Conservation (phyloP, 2,113 vertebrate species). For the Microtus montanus region DNA sequence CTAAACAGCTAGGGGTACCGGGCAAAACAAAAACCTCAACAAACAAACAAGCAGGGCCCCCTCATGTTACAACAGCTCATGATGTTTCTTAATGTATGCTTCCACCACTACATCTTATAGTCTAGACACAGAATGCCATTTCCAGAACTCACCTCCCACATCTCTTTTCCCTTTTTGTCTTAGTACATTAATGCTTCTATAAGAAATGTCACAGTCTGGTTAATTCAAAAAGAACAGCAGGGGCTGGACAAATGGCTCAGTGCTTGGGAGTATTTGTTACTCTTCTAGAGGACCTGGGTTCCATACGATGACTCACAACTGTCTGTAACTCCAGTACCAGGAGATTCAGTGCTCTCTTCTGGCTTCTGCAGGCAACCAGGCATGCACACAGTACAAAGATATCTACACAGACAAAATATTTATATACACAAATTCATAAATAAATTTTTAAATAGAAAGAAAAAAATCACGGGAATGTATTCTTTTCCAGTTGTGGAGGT, state of each 20-base stretch:
- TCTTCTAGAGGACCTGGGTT: neutral
- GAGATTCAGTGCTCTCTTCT: neutral
- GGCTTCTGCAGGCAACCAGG: neutral
- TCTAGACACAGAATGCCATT: neutral
- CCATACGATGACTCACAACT: neutral
- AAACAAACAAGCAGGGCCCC: too few relatives aligned
- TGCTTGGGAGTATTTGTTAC: neutral
- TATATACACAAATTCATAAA: neutral
- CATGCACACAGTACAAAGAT: neutral
- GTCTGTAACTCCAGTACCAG: neutral
- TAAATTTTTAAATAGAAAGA: neutral
- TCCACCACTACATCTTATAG: accelerated
- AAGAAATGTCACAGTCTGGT: neutral
- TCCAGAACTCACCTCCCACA: neutral
- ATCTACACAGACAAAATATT: neutral
- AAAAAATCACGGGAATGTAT: neutral
- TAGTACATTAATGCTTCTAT: neutral
- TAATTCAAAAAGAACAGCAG: neutral
- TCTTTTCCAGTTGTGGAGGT: neutral
- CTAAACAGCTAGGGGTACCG: too few relatives aligned
- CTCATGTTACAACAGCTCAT: too few relatives aligned
- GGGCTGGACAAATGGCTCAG: neutral
- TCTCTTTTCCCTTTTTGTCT: neutral
- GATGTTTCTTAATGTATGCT: accelerated
- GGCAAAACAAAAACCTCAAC: too few relatives aligned